Conservation (phyloP, 2,888 invertebrate species). For the Amphiduros pacificus region DNA sequence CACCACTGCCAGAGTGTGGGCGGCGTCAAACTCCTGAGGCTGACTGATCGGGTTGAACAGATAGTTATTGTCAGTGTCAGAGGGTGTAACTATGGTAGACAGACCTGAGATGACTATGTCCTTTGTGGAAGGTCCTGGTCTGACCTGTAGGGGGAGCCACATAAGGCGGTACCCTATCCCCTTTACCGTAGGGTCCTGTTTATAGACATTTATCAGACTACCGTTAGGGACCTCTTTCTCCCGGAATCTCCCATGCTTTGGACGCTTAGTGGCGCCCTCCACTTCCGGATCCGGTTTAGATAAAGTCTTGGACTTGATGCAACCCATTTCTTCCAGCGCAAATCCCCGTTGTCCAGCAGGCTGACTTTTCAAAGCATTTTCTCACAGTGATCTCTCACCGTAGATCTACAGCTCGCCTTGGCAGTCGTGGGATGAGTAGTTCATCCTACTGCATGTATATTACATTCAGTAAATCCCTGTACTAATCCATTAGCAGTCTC, state of each 20-base stretch:
- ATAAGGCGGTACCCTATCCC: slow-evolving; percentile 6
- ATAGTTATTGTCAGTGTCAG: slow-evolving; percentile 3
- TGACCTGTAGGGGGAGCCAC: slow-evolving; percentile 11
- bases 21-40: slow-evolving; percentile 2
- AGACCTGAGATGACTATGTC: slow-evolving; percentile 5
- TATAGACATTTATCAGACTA: slow-evolving; percentile 8
- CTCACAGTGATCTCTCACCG: no score
- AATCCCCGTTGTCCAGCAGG: no score
- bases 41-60: background rate
- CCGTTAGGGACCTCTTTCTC: slow-evolving; percentile 5
- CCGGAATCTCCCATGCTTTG: no score
- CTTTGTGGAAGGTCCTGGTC: slow-evolving; percentile 6
- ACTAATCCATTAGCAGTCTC: no score
- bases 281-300: background rate
- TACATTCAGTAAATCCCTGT: no score
- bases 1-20: slow-evolving; percentile 8
- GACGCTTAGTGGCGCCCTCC: background rate
- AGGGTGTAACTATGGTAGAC: background rate
- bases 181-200: slow-evolving; percentile 15
- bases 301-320: no score
- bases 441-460: no score
- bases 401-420: no score
- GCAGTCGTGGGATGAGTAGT: no score
- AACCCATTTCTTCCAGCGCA: no score
- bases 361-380: no score